Evolutionary conservation across 2,797 vertebrate genomes (phyloP).

Genomic region (Anguilla marmorata): DNA sequence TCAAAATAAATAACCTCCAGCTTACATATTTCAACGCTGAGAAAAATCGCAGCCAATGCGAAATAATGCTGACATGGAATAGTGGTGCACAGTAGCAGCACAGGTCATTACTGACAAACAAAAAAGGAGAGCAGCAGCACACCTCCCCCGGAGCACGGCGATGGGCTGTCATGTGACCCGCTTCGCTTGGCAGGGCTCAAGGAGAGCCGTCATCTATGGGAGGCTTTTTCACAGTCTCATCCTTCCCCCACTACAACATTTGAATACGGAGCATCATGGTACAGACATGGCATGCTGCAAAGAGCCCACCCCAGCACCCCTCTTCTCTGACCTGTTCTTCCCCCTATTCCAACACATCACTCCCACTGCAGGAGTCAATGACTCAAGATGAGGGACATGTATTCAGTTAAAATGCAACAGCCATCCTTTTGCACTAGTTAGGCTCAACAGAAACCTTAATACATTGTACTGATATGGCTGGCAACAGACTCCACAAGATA

Average conservation of each 20-base stretch:
- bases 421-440: neutral
- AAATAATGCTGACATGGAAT: neutral
- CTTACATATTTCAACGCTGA: neutral
- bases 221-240: neutral
- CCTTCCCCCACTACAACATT: neutral
- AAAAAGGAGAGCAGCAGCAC: neutral
- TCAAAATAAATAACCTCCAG: constrained; percentile 3
- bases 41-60: neutral
- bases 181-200: neutral
- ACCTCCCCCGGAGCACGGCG: neutral
- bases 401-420: neutral
- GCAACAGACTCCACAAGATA: neutral
- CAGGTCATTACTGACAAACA: neutral
- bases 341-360: neutral
- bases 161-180: neutral
- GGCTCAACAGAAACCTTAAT: neutral
- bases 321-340: neutral
- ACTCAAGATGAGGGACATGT: neutral
- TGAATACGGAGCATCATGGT: no score
- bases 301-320: neutral
- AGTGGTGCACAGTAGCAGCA: neutral
- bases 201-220: neutral
- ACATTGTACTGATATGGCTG: neutral
- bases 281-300: neutral
- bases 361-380: neutral